Base-by-base conservation (phyloP, 2,113 vertebrate genomes). In the Bufo bufo region DNA sequence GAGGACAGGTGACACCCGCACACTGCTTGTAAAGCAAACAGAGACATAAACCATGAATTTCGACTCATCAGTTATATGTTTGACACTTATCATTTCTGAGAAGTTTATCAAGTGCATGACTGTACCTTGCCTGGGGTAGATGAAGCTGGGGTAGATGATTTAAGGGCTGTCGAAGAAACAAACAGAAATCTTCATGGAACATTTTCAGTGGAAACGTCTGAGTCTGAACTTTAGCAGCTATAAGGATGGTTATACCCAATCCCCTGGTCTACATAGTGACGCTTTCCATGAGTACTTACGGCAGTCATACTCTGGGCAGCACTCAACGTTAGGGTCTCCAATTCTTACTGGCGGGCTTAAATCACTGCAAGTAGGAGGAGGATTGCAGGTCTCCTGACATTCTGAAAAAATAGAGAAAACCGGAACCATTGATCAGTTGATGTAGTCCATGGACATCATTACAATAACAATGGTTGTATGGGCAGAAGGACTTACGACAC, bases 281-380 rank as follows among this genome's bases (percentile, higher is more conserved):
- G 9, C 4, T 71, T 71, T 71, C 14, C 14, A 47, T 74, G 7
- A 20, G 20, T 47, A 87, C 85, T 87, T 81, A 87, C 85, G 61
- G 23, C 85, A 87, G 14, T 81, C 23, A 47, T 81, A 81, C 3
- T 58, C 49, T 47, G 77, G 85, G 54, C 85, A 87, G 49, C 85
- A 87, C 1, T 87, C 45, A 17, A 20, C 6, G 3, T 69, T 63
- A 47, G 61, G 23, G 50, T 59, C 12, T 58, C 47, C 61, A n/a
- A 58, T 20, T 71, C 33, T 54, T 3, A 81, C 2, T 56, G 85
- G 75, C 49, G 77, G 61, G 8, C 10, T 58, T 11, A 4, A 54
- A 23, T 87, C 33, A 0, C n/a, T 13, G 72, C 85, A 87, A 14
- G 12, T 52, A 16, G 85, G 75, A 54, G 23, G 85, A 56, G 49